Conservation (phyloP, 2,113 vertebrate genomes). For the Oncorhynchus gorbuscha region DNA sequence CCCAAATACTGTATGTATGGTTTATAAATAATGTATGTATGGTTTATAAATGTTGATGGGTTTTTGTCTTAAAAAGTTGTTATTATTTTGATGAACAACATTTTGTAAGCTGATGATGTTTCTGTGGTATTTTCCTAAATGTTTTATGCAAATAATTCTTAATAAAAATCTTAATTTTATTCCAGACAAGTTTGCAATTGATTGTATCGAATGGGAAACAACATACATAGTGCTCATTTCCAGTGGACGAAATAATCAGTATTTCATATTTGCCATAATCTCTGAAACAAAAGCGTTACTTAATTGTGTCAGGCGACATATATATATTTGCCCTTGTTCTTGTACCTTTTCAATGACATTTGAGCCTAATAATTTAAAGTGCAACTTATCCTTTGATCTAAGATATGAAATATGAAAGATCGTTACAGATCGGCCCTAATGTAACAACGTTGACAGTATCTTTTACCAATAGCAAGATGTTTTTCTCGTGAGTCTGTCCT, state of each 20-base stretch:
- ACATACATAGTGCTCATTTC: background rate
- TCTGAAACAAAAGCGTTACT: no score
- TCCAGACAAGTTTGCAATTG: constrained; percentile 11
- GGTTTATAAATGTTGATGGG: constrained; percentile 15
- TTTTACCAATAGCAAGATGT: no score
- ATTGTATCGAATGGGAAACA: background rate
- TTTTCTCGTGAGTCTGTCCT: background rate
- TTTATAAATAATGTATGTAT: constrained; percentile 10
- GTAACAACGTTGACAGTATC: no score
- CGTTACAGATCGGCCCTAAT: no score
- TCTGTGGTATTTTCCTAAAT: constrained; percentile 22
- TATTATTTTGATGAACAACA: constrained; percentile 39
- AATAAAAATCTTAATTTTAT: constrained; percentile 52
- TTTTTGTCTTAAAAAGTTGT: background rate
- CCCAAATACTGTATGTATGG: no score
- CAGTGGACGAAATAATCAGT: no score
- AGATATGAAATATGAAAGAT: no score
- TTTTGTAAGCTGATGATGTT: constrained; percentile 28
- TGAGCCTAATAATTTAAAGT: no score
- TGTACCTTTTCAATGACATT: no score
- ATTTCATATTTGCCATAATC: background rate
- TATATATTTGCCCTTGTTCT: no score
- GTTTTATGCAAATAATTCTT: constrained; percentile 33
- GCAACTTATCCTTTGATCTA: no score
- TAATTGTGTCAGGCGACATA: no score